A percentile compares a stretch with the other conserved stretches of the same genome.
These are phyloP conservation scores for Triplophysa siluroides DNA, from an alignment of 2,113 vertebrate species.

Conservation along the genomic window DNA sequence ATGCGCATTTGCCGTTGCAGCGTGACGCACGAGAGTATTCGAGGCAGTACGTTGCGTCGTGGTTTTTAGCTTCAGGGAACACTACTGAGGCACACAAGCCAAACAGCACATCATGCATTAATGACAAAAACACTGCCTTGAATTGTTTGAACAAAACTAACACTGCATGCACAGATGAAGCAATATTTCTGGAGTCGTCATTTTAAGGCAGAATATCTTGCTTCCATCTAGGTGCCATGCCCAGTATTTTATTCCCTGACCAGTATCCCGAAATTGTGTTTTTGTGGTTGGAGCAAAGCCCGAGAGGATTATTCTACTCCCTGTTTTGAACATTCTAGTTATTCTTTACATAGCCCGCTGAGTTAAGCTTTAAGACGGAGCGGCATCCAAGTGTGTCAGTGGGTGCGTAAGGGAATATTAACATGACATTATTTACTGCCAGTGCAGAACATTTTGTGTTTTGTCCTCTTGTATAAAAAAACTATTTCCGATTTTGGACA, in stretches of 20 bases:
- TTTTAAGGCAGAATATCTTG: background rate
- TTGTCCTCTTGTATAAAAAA: background rate
- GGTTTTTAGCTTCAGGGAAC: background rate
- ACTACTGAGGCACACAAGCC: background rate
- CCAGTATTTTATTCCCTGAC: background rate
- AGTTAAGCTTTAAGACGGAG: slow-evolving; percentile 52
- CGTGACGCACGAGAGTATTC: background rate
- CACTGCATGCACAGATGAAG: slow-evolving; percentile 8
- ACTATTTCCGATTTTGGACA: background rate
- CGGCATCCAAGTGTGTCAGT: slow-evolving; percentile 61
- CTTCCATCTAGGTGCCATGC: background rate
- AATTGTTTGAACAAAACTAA: slow-evolving; percentile 14
- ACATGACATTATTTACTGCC: slow-evolving; percentile 26
- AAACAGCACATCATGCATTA: slow-evolving; percentile 19
- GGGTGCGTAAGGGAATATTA: slow-evolving; percentile 43
- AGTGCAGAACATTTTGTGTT: slow-evolving; percentile 28
- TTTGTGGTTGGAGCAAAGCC: slow-evolving; percentile 49
- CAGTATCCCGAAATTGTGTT: slow-evolving; percentile 56
- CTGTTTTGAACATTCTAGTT: slow-evolving; percentile 63
- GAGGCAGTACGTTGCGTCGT: background rate
- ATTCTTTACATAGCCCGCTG: slow-evolving; percentile 64
- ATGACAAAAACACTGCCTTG: background rate
- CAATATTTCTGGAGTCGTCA: background rate
- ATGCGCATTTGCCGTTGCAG: slow-evolving; percentile 12
- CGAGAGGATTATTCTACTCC: slow-evolving; percentile 59